Conservation (phyloP, 2,113 vertebrate species). For the Caranx melampygus region DNA sequence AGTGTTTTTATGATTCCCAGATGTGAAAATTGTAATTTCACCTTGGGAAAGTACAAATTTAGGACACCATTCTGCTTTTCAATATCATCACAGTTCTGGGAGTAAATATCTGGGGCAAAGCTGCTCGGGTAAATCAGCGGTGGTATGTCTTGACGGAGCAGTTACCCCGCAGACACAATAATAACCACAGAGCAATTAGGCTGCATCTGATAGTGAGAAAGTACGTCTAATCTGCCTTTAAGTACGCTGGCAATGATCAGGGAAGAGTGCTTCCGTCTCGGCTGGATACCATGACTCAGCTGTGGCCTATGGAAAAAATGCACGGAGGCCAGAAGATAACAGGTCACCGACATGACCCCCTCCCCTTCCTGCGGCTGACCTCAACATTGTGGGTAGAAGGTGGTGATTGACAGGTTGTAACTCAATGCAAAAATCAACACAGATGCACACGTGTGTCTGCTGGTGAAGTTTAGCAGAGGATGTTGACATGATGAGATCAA, state of each 20-base stretch:
- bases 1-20: background rate
- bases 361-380: slow-evolving; percentile 28
- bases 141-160: slow-evolving; percentile 44
- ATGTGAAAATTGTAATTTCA: background rate
- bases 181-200: slow-evolving; percentile 60
- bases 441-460: background rate
- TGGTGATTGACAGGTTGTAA: slow-evolving; percentile 26
- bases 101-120: slow-evolving; percentile 33
- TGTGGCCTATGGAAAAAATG: slow-evolving; percentile 28
- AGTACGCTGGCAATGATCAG: slow-evolving; percentile 52
- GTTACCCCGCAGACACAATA: slow-evolving; percentile 56
- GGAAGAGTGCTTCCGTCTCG: slow-evolving; percentile 50
- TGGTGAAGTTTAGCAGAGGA: background rate
- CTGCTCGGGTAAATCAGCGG: slow-evolving; percentile 13
- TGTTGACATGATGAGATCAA: background rate
- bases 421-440: background rate
- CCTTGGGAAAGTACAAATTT: background rate
- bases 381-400: background rate
- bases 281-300: background rate
- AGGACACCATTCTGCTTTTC: slow-evolving; percentile 12
- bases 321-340: slow-evolving; percentile 40
- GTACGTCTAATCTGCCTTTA: slow-evolving; percentile 53
- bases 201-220: slow-evolving; percentile 66
- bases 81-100: slow-evolving; percentile 1
- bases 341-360: background rate